These are phyloP conservation scores for Xanthorhoe designata DNA, from an alignment of 2,888 invertebrate species.

Conservation along the genomic window DNA sequence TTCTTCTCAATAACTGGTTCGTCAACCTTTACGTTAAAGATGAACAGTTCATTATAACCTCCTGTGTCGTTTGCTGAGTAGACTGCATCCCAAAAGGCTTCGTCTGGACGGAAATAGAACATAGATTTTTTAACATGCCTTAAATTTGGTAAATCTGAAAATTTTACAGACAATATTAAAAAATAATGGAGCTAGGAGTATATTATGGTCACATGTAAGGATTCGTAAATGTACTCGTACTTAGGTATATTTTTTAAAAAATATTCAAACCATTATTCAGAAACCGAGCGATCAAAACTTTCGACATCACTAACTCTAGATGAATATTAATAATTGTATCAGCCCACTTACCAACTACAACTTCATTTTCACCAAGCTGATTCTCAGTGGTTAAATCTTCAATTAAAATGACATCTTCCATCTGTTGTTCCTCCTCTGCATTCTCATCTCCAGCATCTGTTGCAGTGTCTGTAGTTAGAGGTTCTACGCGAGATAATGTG, in stretches of 20 bases:
- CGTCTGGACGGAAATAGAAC: constrained; percentile 30
- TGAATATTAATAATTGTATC: neutral
- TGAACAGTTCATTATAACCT: constrained; percentile 48
- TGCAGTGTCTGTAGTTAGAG: constrained; percentile 4
- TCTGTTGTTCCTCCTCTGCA: constrained; percentile 2
- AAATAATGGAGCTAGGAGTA: neutral
- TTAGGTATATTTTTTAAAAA: no score
- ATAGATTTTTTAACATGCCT: constrained; percentile 8
- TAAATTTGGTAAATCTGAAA: constrained; percentile 8
- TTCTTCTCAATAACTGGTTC: constrained; percentile 48
- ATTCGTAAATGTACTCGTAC: no score
- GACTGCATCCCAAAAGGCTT: constrained; percentile 36
- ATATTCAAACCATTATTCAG: no score
- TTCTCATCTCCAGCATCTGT: neutral
- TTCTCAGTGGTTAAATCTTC: neutral
- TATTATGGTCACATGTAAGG: no score
- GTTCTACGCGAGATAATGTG: constrained; percentile 9
- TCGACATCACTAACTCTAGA: neutral
- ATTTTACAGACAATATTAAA: neutral
- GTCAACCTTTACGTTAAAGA: constrained; percentile 51
- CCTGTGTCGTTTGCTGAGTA: constrained; percentile 28
- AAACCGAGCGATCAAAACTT: neutral
- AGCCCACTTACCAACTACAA: constrained; percentile 11
- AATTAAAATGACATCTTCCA: neutral
- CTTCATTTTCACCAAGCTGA: constrained; percentile 11